Percentiles rank a stretch among this genome's conserved stretches.
These are phyloP conservation scores for Drosophila lacertosa DNA, from an alignment of 1,140 invertebrate species.

Conservation along the genomic window DNA sequence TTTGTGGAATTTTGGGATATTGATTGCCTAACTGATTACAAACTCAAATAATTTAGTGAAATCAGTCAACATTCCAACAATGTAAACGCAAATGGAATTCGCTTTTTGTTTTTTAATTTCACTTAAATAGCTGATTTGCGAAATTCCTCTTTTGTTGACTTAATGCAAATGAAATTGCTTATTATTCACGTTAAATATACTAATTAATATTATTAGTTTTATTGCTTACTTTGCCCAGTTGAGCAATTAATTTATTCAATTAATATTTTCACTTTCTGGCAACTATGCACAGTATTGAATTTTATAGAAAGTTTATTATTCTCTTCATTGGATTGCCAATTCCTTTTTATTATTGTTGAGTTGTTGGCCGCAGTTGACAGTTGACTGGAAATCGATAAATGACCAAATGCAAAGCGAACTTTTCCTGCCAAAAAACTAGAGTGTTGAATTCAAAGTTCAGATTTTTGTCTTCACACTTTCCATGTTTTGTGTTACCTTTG, in stretches of 20 bases:
- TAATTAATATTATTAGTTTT: too few relatives aligned
- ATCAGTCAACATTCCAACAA: constrained; percentile 21
- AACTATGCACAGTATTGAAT: too few relatives aligned
- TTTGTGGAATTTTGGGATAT: constrained; percentile 10
- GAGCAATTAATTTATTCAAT: too few relatives aligned
- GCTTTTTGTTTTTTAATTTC: constrained; percentile 24
- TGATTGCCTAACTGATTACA: constrained; percentile 10
- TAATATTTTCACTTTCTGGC: too few relatives aligned
- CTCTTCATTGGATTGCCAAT: too few relatives aligned
- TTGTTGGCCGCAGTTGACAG: constrained; percentile 1
- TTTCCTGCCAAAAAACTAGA: constrained; percentile 34
- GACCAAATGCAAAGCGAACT: constrained; percentile 46
- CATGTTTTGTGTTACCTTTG: too few relatives aligned
- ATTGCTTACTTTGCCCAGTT: too few relatives aligned
- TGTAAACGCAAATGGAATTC: constrained; percentile 8
- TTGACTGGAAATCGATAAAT: constrained; percentile 38
- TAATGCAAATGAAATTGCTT: constrained; percentile 13
- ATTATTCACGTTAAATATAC: too few relatives aligned
- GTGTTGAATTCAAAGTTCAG: constrained; percentile 38
- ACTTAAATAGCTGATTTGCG: constrained; percentile 31
- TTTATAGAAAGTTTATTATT: too few relatives aligned
- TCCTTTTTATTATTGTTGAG: background rate
- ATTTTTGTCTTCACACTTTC: constrained; percentile 56
- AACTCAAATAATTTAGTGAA: background rate
- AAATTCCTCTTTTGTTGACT: constrained; percentile 24